Evolutionary conservation across 2,888 invertebrate species (phyloP).

Genomic region (Epistrophe eligans): DNA sequence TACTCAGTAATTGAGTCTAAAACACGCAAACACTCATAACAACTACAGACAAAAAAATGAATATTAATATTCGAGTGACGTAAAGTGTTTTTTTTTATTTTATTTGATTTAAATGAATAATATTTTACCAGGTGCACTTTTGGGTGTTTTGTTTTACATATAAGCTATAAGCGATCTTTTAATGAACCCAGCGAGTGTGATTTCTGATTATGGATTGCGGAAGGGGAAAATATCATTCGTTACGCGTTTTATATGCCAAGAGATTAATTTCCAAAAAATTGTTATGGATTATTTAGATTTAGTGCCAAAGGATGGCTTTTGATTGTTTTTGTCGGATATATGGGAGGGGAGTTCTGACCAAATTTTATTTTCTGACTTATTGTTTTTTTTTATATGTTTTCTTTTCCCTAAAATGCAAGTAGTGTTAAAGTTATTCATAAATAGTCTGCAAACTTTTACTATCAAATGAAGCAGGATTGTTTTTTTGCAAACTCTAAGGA

Average conservation of each 20-base stretch:
- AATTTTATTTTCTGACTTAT: too few species aligned
- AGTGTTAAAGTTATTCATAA: too few species aligned
- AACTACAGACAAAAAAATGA: slow-evolving; percentile 2
- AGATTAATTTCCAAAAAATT: slow-evolving; percentile 26
- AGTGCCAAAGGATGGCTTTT: neutral
- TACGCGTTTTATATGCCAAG: slow-evolving; percentile 1
- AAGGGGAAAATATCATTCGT: slow-evolving; percentile 36
- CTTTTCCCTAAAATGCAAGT: too few species aligned
- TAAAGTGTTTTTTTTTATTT: neutral
- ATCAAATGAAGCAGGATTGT: too few species aligned
- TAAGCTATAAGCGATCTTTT: slow-evolving; percentile 10
- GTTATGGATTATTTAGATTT: slow-evolving; percentile 30
- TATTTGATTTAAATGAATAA: slow-evolving; percentile 43
- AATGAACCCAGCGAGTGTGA: slow-evolving; percentile 17
- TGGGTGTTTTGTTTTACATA: slow-evolving; percentile 51
- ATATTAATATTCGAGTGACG: slow-evolving; percentile 58
- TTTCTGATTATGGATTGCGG: slow-evolving; percentile 21
- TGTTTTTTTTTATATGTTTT: too few species aligned
- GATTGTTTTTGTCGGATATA: neutral
- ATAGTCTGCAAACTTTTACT: too few species aligned
- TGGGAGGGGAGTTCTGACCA: neutral
- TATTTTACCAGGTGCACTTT: slow-evolving; percentile 66
- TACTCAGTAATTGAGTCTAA: slow-evolving; percentile 53
- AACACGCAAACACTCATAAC: slow-evolving; percentile 63
- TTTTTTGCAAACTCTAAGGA: too few species aligned